phyloP scores from a whole-genome alignment of 2,888 invertebrate species.

The Cosmia trapezina region DNA sequence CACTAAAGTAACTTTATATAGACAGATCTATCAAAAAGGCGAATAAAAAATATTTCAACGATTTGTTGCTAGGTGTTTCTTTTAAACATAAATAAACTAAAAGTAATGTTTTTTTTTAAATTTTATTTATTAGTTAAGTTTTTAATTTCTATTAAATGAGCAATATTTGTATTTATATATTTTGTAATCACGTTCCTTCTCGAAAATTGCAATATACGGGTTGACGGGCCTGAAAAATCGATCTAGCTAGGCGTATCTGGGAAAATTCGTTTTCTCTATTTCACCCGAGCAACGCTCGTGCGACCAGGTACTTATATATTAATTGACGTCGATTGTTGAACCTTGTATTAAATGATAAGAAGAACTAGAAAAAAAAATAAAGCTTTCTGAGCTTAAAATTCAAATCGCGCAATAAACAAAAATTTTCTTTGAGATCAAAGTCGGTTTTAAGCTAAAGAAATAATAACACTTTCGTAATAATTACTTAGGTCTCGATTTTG shows the following conservation, averaged over 20 bases:
- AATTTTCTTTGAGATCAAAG: neutral
- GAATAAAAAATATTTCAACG: neutral
- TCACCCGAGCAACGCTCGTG: too few species aligned
- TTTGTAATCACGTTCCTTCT: too few species aligned
- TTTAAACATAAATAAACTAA: too few species aligned
- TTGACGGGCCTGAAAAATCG: too few species aligned
- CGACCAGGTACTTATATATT: too few species aligned
- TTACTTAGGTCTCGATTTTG: slow-evolving; percentile 7
- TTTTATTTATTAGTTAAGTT: too few species aligned
- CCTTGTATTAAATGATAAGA: neutral
- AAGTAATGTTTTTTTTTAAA: too few species aligned
- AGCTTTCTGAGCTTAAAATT: neutral
- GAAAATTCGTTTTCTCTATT: too few species aligned
- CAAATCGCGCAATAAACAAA: neutral
- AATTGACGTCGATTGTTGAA: neutral
- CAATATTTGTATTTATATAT: too few species aligned
- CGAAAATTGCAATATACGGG: too few species aligned
- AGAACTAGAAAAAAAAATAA: neutral
- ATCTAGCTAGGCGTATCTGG: too few species aligned
- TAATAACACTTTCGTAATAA: slow-evolving; percentile 11
- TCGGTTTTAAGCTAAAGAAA: slow-evolving; percentile 11
- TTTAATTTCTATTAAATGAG: too few species aligned
- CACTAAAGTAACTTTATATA: neutral
- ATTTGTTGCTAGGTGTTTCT: neutral
- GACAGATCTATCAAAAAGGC: neutral